phyloP scores from a whole-genome alignment of 2,888 invertebrate species.

The Dasypolia templi region DNA sequence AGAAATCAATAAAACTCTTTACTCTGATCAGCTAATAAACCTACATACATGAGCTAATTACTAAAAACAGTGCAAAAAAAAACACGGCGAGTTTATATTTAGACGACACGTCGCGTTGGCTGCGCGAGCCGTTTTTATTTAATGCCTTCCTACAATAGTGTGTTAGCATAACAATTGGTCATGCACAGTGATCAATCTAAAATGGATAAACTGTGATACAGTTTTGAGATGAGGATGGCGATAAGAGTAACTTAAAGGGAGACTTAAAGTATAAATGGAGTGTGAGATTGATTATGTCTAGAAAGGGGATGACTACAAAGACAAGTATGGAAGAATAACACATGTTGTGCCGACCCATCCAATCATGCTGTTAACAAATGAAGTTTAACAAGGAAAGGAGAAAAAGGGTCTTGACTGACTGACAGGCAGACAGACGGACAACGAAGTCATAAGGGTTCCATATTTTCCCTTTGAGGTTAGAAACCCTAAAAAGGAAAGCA shows the following conservation, averaged over 20 bases:
- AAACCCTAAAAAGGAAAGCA: not conserved
- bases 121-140: slow-evolving; percentile 43
- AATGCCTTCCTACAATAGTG: slow-evolving; percentile 19
- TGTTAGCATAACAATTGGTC: slow-evolving; percentile 56
- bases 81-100: slow-evolving; percentile 50
- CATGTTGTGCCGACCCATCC: not conserved
- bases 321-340: too few relatives aligned
- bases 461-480: too few relatives aligned
- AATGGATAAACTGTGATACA: too few relatives aligned
- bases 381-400: not conserved
- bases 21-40: slow-evolving; percentile 37
- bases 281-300: too few relatives aligned
- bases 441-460: too few relatives aligned
- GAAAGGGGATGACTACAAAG: too few relatives aligned
- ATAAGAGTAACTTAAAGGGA: too few relatives aligned
- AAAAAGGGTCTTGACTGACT: too few relatives aligned
- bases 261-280: too few relatives aligned
- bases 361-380: slow-evolving; percentile 2
- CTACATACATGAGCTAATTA: slow-evolving; percentile 44
- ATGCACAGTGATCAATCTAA: too few relatives aligned
- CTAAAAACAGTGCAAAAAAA: slow-evolving; percentile 37
- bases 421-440: too few relatives aligned
- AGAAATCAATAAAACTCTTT: slow-evolving; percentile 23
- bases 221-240: too few relatives aligned
- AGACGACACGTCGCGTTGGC: slow-evolving; percentile 61